A percentile compares a stretch with the other conserved stretches of the same genome.
phyloP scores from a whole-genome alignment of 1,140 invertebrate species.

The Periplaneta americana region DNA sequence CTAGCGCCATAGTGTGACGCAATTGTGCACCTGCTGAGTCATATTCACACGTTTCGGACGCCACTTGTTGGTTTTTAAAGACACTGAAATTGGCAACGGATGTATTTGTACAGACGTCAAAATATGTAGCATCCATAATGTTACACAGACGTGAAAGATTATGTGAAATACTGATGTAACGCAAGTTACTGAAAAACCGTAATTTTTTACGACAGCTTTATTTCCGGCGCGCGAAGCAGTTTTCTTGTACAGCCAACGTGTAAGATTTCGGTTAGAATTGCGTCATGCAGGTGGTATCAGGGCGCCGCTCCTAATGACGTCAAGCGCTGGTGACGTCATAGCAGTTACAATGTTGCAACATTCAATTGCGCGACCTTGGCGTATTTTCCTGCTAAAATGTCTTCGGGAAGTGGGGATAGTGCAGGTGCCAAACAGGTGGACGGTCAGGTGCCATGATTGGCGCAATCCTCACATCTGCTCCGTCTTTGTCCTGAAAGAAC shows the following conservation, averaged over 20 bases:
- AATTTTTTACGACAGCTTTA: not conserved
- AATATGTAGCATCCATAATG: not conserved
- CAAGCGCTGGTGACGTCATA: not conserved
- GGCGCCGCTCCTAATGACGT: not conserved
- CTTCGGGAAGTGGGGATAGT: not conserved
- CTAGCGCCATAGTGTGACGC: not conserved
- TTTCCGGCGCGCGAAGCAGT: not conserved
- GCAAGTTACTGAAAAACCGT: not conserved
- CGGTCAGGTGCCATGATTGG: not conserved
- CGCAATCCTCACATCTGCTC: not conserved
- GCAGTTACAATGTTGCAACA: not conserved
- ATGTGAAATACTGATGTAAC: not conserved
- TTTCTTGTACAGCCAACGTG: conserved; percentile 1
- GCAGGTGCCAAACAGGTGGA: not conserved
- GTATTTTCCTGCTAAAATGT: not conserved
- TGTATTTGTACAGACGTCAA: not conserved
- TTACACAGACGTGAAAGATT: not conserved
- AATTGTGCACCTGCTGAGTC: not conserved
- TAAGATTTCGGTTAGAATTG: not conserved
- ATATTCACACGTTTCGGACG: not conserved
- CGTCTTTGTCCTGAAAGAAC: not conserved
- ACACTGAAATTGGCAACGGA: not conserved
- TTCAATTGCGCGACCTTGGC: not conserved
- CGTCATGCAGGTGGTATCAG: not conserved
- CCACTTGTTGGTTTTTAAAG: not conserved